phyloP scores from a whole-genome alignment of 2,797 vertebrate species.

The Columba guinea region DNA sequence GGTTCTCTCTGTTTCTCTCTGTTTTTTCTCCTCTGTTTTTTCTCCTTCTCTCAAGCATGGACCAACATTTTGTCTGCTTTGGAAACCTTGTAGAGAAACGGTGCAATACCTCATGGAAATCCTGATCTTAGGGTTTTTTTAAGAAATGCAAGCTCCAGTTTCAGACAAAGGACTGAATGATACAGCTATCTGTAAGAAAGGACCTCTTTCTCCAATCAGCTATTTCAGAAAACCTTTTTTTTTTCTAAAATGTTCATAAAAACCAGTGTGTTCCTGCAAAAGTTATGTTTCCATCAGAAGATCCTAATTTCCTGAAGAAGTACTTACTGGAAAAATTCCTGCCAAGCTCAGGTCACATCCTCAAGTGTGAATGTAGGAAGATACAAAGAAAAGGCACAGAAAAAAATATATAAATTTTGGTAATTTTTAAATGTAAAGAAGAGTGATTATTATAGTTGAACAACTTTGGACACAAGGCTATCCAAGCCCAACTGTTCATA shows the following conservation, averaged over 20 bases:
- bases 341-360: background rate
- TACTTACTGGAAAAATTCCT: background rate
- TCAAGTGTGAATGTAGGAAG: background rate
- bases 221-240: accelerated
- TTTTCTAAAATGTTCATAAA: background rate
- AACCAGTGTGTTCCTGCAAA: background rate
- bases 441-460: background rate
- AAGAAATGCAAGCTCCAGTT: background rate
- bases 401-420: background rate
- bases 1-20: background rate
- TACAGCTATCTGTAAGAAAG: background rate
- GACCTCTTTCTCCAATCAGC: background rate
- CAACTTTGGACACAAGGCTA: background rate
- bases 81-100: background rate
- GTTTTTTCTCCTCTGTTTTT: background rate
- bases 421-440: background rate
- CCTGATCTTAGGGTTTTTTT: background rate
- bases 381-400: background rate
- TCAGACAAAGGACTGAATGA: background rate
- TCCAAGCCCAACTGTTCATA: background rate
- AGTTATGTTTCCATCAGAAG: background rate
- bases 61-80: background rate
- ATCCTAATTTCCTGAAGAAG: background rate
- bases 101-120: background rate
- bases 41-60: background rate